Percentiles rank a stretch among this genome's conserved stretches.
These are phyloP conservation scores for Hipparchia semele DNA, from an alignment of 2,888 invertebrate species.

Conservation along the genomic window DNA sequence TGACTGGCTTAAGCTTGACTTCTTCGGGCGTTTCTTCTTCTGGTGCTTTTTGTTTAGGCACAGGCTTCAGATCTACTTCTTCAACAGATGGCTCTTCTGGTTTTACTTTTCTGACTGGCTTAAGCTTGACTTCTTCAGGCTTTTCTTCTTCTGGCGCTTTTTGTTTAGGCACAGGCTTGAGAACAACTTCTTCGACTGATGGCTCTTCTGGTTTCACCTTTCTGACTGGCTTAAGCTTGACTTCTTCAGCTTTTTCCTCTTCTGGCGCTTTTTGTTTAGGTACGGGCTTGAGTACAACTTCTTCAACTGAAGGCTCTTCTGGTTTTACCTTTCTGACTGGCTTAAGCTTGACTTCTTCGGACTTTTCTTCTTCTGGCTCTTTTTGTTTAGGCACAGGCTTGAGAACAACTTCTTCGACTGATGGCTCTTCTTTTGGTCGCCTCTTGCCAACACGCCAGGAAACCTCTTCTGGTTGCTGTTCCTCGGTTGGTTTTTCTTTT, in stretches of 20 bases:
- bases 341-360: conserved; percentile 38
- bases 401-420: conserved; percentile 61
- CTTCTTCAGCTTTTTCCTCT: conserved; percentile 43
- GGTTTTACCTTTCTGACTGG: conserved; percentile 41
- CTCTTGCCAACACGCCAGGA: conserved; percentile 53
- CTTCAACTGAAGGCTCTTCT: conserved; percentile 48
- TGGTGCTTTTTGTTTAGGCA: not conserved
- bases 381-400: conserved; percentile 58
- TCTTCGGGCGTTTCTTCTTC: no score
- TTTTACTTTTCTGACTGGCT: conserved; percentile 48
- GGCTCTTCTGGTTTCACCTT: conserved; percentile 47
- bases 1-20: no score
- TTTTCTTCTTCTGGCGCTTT: not conserved
- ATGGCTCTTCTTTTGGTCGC: conserved; percentile 55
- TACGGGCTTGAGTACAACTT: conserved; percentile 73
- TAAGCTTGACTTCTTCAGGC: conserved; percentile 37
- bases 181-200: conserved; percentile 31
- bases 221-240: conserved; percentile 26
- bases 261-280: conserved; percentile 46
- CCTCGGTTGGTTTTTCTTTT: conserved; percentile 38
- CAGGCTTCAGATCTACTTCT: not conserved
- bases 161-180: not conserved
- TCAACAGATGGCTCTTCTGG: conserved; percentile 58
- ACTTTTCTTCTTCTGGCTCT: conserved; percentile 43
- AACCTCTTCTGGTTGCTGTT: conserved; percentile 54